Evolutionary conservation across 2,797 vertebrate genomes (phyloP).

Genomic region (Alfaro cultratus): DNA sequence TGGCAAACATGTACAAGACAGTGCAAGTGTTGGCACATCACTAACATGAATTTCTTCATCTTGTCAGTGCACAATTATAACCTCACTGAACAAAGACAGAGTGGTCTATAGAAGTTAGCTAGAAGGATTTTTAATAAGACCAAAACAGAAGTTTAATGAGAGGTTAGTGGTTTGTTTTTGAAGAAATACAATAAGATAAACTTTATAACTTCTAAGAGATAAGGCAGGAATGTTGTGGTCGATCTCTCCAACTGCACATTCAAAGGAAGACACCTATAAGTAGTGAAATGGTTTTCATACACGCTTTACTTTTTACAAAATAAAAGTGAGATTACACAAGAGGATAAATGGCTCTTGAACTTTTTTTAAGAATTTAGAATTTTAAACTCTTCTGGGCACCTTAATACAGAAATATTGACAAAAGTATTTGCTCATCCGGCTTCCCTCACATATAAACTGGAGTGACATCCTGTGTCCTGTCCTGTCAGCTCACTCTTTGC

Average conservation of each 20-base stretch:
- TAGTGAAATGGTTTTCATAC: background rate
- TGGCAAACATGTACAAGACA: background rate
- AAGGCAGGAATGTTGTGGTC: background rate
- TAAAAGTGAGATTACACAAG: background rate
- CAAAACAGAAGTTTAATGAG: background rate
- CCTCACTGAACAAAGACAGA: background rate
- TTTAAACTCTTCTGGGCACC: background rate
- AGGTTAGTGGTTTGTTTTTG: background rate
- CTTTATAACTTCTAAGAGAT: background rate
- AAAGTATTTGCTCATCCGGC: background rate
- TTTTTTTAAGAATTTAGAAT: background rate
- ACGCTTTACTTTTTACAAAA: background rate
- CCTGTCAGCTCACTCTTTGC: background rate
- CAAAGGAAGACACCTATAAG: background rate
- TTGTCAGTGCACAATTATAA: background rate
- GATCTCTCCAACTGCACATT: background rate
- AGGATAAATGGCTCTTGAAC: background rate
- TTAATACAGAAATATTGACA: background rate
- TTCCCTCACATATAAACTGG: background rate
- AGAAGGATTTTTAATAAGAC: background rate
- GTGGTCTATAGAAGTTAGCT: background rate
- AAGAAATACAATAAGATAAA: background rate
- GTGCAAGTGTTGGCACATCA: background rate
- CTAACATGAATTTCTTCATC: background rate
- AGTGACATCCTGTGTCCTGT: background rate